phyloP scores from a whole-genome alignment of 2,797 vertebrate species.

The Propithecus perrieri region DNA sequence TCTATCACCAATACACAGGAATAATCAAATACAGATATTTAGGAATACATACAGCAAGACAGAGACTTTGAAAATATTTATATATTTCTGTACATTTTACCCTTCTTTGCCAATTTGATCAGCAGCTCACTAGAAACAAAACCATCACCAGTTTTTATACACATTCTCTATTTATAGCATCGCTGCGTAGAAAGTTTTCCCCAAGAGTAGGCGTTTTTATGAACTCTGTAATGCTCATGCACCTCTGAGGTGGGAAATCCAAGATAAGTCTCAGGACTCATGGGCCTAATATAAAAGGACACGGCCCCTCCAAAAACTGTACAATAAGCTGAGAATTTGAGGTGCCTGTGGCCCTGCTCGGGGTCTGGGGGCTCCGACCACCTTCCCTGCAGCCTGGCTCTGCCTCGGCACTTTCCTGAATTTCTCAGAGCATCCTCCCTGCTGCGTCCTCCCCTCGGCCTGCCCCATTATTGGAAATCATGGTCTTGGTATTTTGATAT shows the following conservation, averaged over 20 bases:
- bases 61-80: background rate
- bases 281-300: background rate
- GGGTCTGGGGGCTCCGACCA: rapidly evolving
- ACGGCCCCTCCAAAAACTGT: background rate
- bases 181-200: background rate
- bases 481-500: background rate
- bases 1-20: background rate
- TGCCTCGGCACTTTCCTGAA: background rate
- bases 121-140: background rate
- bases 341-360: background rate
- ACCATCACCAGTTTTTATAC: background rate
- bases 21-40: background rate
- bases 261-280: background rate
- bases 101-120: background rate
- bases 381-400: background rate
- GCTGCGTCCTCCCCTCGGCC: background rate
- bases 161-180: background rate
- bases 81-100: background rate
- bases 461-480: background rate
- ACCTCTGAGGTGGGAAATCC: background rate
- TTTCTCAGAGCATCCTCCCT: background rate
- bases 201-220: background rate
- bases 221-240: background rate
- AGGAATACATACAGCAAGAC: background rate
- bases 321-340: background rate